A percentile compares a stretch with the other conserved stretches of the same genome.
These are phyloP conservation scores for Ephydatia muelleri DNA, from an alignment of 37 sponge, comb jelly and placozoan species.

Conservation along the genomic window DNA sequence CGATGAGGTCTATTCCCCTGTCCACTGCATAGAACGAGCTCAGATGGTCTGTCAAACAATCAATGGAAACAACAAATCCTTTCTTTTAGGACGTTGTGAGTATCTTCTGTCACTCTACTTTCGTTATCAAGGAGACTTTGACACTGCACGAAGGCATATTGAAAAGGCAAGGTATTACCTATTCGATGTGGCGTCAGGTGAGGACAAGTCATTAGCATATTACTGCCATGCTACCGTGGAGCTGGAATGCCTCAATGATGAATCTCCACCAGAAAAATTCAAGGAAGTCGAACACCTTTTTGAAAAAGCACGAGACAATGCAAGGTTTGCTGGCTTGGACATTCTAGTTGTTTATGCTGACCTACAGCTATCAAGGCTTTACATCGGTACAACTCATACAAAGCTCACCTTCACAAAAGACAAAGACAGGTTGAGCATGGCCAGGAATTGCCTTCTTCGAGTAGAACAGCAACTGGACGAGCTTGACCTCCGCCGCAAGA, in stretches of 20 bases:
- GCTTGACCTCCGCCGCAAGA: slow-evolving; percentile 7
- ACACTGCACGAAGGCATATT: background rate
- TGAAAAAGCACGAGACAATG: slow-evolving; percentile 14
- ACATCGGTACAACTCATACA: slow-evolving; percentile 19
- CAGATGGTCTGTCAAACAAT: background rate
- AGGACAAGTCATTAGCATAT: slow-evolving; percentile 17
- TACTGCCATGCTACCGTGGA: slow-evolving; percentile 20
- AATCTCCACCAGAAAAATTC: slow-evolving; percentile 15
- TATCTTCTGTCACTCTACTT: slow-evolving; percentile 12
- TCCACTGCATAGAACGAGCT: background rate
- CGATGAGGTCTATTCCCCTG: background rate
- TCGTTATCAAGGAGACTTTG: background rate
- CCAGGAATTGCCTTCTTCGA: background rate
- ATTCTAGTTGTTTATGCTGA: slow-evolving; percentile 10
- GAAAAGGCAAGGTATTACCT: slow-evolving; percentile 10
- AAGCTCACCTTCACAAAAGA: background rate
- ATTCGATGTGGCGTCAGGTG: slow-evolving; percentile 12
- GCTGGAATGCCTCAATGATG: background rate
- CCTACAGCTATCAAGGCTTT: slow-evolving; percentile 6
- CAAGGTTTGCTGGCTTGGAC: background rate
- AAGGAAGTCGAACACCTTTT: background rate
- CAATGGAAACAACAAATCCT: background rate
- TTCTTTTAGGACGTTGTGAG: slow-evolving; percentile 21
- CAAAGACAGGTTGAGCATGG: background rate
- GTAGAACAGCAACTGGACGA: background rate